A percentile compares a stretch with the other conserved stretches of the same genome.
These are phyloP conservation scores for Macrochelys suwanniensis DNA, from an alignment of 2,797 vertebrate species.

Conservation along the genomic window DNA sequence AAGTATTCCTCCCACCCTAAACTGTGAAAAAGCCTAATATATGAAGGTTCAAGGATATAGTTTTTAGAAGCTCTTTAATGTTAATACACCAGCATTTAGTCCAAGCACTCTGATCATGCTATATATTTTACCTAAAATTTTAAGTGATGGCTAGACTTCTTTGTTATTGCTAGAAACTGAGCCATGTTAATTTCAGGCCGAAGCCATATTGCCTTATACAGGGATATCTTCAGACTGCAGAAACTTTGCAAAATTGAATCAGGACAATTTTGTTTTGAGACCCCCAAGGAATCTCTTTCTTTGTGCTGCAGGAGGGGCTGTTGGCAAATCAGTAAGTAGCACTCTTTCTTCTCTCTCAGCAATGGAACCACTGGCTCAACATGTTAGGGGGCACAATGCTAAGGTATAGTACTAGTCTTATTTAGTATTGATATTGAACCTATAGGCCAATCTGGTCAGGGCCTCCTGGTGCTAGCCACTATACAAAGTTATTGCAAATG, in stretches of 20 bases:
- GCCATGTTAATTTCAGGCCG: neutral
- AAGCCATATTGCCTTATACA: neutral
- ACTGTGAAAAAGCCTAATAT: neutral
- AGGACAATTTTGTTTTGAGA: neutral
- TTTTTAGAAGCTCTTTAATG: neutral
- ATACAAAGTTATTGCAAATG: neutral
- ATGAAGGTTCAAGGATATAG: neutral
- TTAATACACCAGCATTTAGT: neutral
- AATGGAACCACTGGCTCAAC: neutral
- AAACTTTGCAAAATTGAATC: neutral
- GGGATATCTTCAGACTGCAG: neutral
- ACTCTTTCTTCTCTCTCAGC: neutral
- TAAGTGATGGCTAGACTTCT: neutral
- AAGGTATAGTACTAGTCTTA: neutral
- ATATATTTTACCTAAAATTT: neutral
- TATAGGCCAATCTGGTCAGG: rapidly evolving
- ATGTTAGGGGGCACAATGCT: rapidly evolving
- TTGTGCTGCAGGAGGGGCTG: neutral
- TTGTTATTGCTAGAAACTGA: neutral
- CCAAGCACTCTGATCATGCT: neutral
- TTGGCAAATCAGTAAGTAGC: rapidly evolving
- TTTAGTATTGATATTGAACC: neutral
- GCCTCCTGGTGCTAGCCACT: neutral
- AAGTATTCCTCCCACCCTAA: neutral
- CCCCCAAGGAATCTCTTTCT: neutral